Base-by-base conservation (phyloP, 2,888 invertebrate species). In the Dusona sp. region DNA sequence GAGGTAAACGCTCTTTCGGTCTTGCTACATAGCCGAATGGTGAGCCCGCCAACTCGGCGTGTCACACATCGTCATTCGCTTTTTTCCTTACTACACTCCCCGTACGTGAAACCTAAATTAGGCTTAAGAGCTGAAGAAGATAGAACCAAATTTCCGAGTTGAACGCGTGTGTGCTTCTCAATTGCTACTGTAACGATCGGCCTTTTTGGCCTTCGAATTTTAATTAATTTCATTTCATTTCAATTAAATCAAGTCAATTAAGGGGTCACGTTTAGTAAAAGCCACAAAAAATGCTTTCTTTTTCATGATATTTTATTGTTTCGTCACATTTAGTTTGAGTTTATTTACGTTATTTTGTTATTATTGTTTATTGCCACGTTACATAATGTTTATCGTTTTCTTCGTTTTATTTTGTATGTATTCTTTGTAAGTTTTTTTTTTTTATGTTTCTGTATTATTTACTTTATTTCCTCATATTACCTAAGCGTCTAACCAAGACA, bases 51-150 rank as follows among this genome's bases (percentile, higher is more conserved):
- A 73, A 77, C 83, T 80, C 48, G 19, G 83, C 86, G 83, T 80
- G 86, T 83, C 83, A 86, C 83, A 86, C 86, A 86, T 86, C 83
- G 77, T 70, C 45, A 70, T 75, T 82, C 81, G 36, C 51, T 57
- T 67, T 73, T 68, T 75, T 42, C 38, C 25, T 72, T 29, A 42
- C 19, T 38, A 38, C 13, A 22, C 54, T 29, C 68, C 22, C 51
- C 42, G 54, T 29, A 57, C 78, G 64, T 64, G 64, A 72, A 80
- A 72, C 33, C 48, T 80, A 65, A 80, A 73, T 80, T 72, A 80
- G 72, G 80, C 61, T 61, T 61, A 61, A 25, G 70, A 79, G 78
- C 33, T 29, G 57, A 51, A 22, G 45, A 70, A 54, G 42, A 45
- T 11, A 11, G 67, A 61, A 54, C 0, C 22, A 16, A 61, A 79